Percentiles rank a stretch among this genome's conserved stretches.
Evolutionary conservation across 2,888 invertebrate genomes (phyloP).

Genomic region (Diogma glabrata): DNA sequence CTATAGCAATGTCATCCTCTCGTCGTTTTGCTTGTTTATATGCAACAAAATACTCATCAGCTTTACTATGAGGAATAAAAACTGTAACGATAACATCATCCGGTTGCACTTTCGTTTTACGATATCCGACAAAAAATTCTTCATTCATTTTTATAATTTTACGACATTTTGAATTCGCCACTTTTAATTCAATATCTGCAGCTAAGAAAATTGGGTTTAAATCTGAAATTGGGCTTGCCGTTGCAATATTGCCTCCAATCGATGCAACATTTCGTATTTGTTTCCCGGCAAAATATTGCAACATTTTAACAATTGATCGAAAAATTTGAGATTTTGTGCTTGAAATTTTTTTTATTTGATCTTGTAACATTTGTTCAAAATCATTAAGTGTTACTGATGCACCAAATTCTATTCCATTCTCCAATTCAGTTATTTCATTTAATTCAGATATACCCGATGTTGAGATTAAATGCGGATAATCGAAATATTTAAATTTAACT

Average conservation of each 20-base stretch:
- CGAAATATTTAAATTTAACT: conserved; percentile 72
- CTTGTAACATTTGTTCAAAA: conserved; percentile 51
- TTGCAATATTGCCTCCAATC: conserved; percentile 87
- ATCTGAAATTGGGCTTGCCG: conserved; percentile 93
- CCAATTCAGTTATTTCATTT: conserved; percentile 40
- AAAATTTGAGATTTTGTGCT: conserved; percentile 51
- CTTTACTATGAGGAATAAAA: conserved; percentile 58
- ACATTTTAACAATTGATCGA: conserved; percentile 64
- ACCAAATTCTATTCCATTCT: conserved; percentile 57
- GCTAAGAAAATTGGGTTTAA: conserved; percentile 87
- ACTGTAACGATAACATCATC: conserved; percentile 75
- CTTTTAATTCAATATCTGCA: conserved; percentile 49
- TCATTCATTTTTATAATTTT: conserved; percentile 58
- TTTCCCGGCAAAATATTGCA: conserved; percentile 90
- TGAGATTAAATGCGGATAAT: conserved; percentile 68
- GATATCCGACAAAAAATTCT: conserved; percentile 76
- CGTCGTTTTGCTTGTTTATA: conserved; percentile 85
- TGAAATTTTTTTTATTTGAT: conserved; percentile 40
- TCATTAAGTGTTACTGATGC: conserved; percentile 66
- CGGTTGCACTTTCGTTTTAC: conserved; percentile 57
- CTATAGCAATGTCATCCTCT: conserved; percentile 94
- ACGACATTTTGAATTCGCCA: conserved; percentile 45
- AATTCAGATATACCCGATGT: conserved; percentile 60
- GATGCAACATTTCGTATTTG: conserved; percentile 92
- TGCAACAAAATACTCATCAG: conserved; percentile 63